A percentile compares a stretch with the other conserved stretches of the same genome.
These are phyloP conservation scores for Myotis brandtii DNA, from an alignment of 2,113 vertebrate genomes.

Conservation along the genomic window DNA sequence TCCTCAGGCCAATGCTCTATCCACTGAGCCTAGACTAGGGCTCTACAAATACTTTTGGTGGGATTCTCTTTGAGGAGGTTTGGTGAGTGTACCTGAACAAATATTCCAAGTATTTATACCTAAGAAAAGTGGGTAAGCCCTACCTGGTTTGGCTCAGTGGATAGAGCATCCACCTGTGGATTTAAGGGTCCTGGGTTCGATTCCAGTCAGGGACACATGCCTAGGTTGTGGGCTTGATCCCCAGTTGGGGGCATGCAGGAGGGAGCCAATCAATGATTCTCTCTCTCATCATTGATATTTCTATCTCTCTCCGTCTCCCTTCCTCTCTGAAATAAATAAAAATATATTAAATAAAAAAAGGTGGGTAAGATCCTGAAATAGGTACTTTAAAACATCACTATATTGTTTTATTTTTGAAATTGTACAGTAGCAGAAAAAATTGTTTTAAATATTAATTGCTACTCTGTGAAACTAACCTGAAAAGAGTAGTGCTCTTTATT, in stretches of 20 bases:
- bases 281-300: too few species aligned
- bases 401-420: conserved; percentile 34
- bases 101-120: background rate
- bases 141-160: too few species aligned
- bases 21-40: too few species aligned
- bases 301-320: too few species aligned
- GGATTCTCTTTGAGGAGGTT: conserved; percentile 31
- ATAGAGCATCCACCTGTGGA: too few species aligned
- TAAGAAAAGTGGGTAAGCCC: background rate
- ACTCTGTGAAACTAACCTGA: background rate
- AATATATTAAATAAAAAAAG: background rate
- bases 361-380: background rate
- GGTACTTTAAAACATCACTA: background rate
- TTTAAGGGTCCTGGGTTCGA: too few species aligned
- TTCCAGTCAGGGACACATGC: too few species aligned
- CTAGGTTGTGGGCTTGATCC: too few species aligned
- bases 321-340: too few species aligned
- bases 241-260: too few species aligned
- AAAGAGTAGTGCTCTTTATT: background rate
- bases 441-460: background rate
- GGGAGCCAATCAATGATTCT: too few species aligned
- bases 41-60: background rate
- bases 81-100: conserved; percentile 15
- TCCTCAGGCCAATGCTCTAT: too few species aligned
- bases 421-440: background rate